Percentiles rank a stretch among this genome's conserved stretches.
These are phyloP conservation scores for Simalia tracyae DNA, from an alignment of 2,797 vertebrate species.

Conservation along the genomic window DNA sequence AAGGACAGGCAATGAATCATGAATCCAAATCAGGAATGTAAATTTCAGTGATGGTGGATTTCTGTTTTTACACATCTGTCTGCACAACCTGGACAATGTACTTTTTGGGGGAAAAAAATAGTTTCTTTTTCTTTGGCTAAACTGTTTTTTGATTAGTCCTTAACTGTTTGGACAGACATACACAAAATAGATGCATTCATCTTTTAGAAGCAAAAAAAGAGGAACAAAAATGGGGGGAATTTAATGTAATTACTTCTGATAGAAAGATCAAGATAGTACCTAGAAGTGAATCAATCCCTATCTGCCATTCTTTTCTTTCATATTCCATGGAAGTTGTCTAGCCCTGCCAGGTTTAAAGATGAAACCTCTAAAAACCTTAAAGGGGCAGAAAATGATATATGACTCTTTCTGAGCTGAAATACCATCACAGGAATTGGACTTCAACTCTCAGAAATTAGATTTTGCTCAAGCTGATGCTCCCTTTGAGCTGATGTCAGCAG, in stretches of 20 bases:
- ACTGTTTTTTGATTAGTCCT: not conserved
- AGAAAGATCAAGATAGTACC: not conserved
- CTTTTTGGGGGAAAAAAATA: not conserved
- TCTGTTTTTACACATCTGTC: not conserved
- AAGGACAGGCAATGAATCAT: not conserved
- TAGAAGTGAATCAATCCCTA: not conserved
- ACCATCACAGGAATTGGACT: slow-evolving; percentile 33
- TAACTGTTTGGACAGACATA: not conserved
- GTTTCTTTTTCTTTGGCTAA: not conserved
- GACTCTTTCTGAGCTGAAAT: slow-evolving; percentile 29
- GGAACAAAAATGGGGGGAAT: too few relatives aligned
- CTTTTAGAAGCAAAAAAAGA: not conserved
- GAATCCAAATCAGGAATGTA: not conserved
- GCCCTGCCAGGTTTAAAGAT: slow-evolving; percentile 11
- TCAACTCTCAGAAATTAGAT: slow-evolving; percentile 27
- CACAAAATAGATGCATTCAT: slow-evolving; percentile 1
- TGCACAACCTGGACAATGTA: not conserved
- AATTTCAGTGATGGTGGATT: not conserved
- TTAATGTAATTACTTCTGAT: not conserved
- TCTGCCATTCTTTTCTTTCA: slow-evolving; percentile 31
- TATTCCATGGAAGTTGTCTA: slow-evolving; percentile 34
- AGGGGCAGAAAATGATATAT: slow-evolving; percentile 11
- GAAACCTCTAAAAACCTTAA: slow-evolving; percentile 29
- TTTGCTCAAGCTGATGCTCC: slow-evolving; percentile 24
- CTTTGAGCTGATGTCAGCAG: slow-evolving; percentile 9